Evolutionary conservation across 2,797 vertebrate species (phyloP), one percentile per base, ranked within the genome.

Genomic region (Poliocrania exsul): DNA sequence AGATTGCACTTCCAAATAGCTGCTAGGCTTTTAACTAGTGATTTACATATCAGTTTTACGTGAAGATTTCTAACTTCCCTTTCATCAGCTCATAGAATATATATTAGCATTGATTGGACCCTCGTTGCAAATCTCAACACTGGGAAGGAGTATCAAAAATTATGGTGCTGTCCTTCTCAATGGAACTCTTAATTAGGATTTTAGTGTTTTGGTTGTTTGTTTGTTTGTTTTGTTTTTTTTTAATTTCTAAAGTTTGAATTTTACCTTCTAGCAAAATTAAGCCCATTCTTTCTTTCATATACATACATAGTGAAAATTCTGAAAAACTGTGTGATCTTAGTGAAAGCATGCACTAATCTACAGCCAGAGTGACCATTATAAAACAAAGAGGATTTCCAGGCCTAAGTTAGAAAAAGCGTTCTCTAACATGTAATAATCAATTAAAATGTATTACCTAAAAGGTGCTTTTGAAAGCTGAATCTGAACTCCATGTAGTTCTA

Each of bases 1-100:
- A 92, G 88, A 87, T 85, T 94, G 60, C 83, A 65, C 64, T 91
- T 94, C 81, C 65, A 93, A 44, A 72, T 88, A 92, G 65, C 83
- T 94, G n/a, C 69, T 74, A 49, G 77, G 75, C 72, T 87, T 93
- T 79, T 61, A 89, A 80, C 53, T 74, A 77, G 56, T 89, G 51
- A 95, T 94, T 93, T 93, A 50, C 53, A 67, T 85, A n/a, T 50
- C 28, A 72, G 50, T 95, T 89, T 81, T 74, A 78, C 53, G n/a
- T 65, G 38, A 89, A 91, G 35, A 58, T 42, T 94, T 93, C 65
- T 83, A 61, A 78, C 56, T 88, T 91, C 69, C 44, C 74, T 89
- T 91, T 89, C 84, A 83, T 92, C 72, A 93, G 46, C 53, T 91
- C 61, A 33, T 57, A 47, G 87, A 74, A 78, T 83, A 50, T 67